Evolutionary conservation across 2,888 invertebrate genomes (phyloP), one percentile per base, ranked within the genome.

Genomic region (Bombylius major): DNA sequence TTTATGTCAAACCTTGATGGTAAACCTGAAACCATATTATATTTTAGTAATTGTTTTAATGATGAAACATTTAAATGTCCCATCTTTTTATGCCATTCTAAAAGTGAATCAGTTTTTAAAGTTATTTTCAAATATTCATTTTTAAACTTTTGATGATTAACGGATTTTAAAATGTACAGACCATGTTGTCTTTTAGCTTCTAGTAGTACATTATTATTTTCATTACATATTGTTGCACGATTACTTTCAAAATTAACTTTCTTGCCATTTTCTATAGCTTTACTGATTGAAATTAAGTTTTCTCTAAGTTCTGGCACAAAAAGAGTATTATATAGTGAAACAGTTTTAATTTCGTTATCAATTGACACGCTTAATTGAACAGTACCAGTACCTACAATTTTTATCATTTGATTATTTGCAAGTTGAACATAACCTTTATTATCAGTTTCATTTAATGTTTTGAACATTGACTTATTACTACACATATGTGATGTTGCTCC

Each of bases 271-370:
- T 51, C 42, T 39, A 54, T 52, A 36, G 56, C 54, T 33, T 58
- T 58, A 31, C 54, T 54, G 11, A 58, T 47, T 1, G 56, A 56
- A 45, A 56, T 50, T 32, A 56, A 56, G 50, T 56, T 56, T 42
- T 49, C 48, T 31, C 42, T 51, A 1, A 56, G 48, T 3, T 47
- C 50, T 48, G 56, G 56, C 4, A 59, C 47, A 48, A 47, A 59
- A 34, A 58, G 47, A 23, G 54, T 55, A 11, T 12, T 36, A 9
- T 51, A 54, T 8, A 54, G 14, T 46, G n/a, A 13, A 7, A 46
- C n/a, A 7, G 1, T 13, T 4, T 46, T 23, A 23, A 23, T 23
- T 23, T 23, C 3, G 23, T 23, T 23, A 23, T 23, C 3, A 23
- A 8, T 11, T 46, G n/a, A 46, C 46, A n/a, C 12, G 5, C 1